phyloP scores from a whole-genome alignment of 1,140 invertebrate species.

The Pinna nobilis region DNA sequence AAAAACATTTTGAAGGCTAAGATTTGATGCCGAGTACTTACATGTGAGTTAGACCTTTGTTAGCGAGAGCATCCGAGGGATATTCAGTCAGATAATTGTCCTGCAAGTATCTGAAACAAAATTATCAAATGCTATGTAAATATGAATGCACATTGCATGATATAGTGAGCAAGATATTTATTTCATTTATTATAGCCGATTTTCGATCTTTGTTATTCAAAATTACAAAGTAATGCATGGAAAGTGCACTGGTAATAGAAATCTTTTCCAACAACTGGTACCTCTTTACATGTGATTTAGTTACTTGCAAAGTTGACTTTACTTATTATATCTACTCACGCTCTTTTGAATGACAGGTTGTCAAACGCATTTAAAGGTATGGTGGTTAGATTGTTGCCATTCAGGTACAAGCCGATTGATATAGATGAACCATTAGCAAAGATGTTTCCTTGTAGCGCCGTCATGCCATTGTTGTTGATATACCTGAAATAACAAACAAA shows the following conservation, averaged over 20 bases:
- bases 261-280: no score
- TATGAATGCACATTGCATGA: neutral
- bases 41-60: conserved; percentile 27
- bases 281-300: no score
- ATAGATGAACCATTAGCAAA: conserved; percentile 37
- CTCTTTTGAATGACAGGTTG: conserved; percentile 4
- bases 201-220: neutral
- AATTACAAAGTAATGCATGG: no score
- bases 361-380: conserved; percentile 37
- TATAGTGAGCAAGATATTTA: neutral
- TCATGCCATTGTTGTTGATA: conserved; percentile 19
- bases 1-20: no score
- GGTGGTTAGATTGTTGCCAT: conserved; percentile 12
- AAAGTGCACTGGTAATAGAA: no score
- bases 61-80: conserved; percentile 22
- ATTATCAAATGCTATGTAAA: neutral
- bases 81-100: conserved; percentile 35
- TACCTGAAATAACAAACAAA: conserved; percentile 18
- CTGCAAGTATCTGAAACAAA: conserved; percentile 27
- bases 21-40: no score
- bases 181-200: neutral
- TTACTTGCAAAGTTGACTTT: no score
- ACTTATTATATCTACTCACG: conserved; percentile 25
- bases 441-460: conserved; percentile 28
- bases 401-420: neutral